These are phyloP conservation scores for Catamblyrhynchus diadema DNA, from an alignment of 2,797 vertebrate genomes.

Conservation along the genomic window DNA sequence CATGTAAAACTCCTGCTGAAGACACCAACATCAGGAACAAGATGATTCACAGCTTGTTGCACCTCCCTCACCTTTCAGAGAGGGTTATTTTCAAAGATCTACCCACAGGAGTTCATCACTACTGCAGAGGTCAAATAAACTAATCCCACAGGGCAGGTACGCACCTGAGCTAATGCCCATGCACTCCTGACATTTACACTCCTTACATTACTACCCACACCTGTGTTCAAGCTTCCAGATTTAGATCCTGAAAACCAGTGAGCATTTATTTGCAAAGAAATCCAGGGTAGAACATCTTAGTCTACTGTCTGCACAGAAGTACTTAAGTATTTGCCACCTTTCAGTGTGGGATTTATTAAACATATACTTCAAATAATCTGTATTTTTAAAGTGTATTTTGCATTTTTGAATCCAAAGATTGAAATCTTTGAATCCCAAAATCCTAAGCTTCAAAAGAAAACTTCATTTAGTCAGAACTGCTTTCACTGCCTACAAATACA, in stretches of 20 bases:
- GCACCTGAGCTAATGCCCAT: not conserved
- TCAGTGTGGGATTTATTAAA: not conserved
- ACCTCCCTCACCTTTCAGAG: not conserved
- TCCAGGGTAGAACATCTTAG: not conserved
- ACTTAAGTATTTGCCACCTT: not conserved
- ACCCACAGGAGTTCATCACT: not conserved
- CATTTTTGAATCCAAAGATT: not conserved
- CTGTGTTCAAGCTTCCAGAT: not conserved
- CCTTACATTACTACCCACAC: not conserved
- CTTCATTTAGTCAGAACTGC: not conserved
- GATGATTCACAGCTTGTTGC: not conserved
- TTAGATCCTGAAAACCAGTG: not conserved
- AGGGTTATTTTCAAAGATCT: not conserved
- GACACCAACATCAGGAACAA: not conserved
- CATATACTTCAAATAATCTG: not conserved
- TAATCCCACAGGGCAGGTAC: rapidly evolving
- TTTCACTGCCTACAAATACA: not conserved
- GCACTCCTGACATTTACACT: not conserved
- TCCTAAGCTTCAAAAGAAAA: not conserved
- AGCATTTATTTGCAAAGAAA: not conserved
- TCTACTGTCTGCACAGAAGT: not conserved
- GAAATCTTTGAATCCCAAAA: not conserved
- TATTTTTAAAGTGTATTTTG: not conserved
- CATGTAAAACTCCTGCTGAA: not conserved
- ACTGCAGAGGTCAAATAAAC: not conserved